Conservation (phyloP, 1,140 invertebrate genomes). For the Euwallacea fornicatus region DNA sequence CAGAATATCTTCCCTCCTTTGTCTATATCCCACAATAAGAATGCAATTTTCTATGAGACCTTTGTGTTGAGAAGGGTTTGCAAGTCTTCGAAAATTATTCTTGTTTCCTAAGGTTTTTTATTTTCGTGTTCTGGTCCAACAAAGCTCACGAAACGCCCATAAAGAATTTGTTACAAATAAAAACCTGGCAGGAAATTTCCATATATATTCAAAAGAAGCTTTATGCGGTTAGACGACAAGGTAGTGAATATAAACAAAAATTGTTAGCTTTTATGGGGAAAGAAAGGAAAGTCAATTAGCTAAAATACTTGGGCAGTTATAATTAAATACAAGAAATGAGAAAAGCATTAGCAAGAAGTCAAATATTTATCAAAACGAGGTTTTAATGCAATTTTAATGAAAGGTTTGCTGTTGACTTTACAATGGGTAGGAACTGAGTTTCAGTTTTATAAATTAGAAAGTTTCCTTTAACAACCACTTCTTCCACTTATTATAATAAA, state of each 20-base stretch:
- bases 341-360: background rate
- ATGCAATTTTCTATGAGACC: slow-evolving; percentile 12
- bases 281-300: no score
- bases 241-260: no score
- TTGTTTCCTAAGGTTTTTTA: no score
- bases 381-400: slow-evolving; percentile 16
- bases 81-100: slow-evolving; percentile 11
- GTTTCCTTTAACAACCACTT: slow-evolving; percentile 2
- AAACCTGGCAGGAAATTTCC: background rate
- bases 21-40: slow-evolving; percentile 13
- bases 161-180: background rate
- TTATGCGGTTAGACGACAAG: no score
- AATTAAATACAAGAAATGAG: no score
- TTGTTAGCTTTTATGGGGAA: no score
- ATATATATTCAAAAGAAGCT: slow-evolving; percentile 1
- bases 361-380: slow-evolving; percentile 9
- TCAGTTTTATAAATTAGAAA: slow-evolving; percentile 11
- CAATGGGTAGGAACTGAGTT: background rate
- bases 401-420: slow-evolving; percentile 10
- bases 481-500: background rate
- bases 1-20: slow-evolving; percentile 4
- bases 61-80: slow-evolving; percentile 13
- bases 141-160: slow-evolving; percentile 1
- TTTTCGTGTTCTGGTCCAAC: background rate
- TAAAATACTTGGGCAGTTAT: no score